phyloP scores from a whole-genome alignment of 2,113 vertebrate species.

The Mormyrus lacerda region DNA sequence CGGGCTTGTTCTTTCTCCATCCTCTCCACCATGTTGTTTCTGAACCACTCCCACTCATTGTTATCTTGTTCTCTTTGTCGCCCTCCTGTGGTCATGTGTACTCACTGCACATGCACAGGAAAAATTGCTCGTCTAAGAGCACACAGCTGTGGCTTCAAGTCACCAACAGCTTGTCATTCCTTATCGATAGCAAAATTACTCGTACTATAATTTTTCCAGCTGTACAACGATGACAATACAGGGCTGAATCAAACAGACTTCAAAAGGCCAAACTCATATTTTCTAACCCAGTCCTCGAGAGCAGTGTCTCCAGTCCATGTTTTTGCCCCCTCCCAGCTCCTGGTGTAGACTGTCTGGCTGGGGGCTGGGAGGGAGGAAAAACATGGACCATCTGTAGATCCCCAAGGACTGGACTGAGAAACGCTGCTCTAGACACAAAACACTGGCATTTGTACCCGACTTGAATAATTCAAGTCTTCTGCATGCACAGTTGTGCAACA shows the following conservation, averaged over 20 bases:
- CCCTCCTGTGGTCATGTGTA: slow-evolving; percentile 48
- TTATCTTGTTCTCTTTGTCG: slow-evolving; percentile 51
- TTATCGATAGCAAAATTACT: not conserved
- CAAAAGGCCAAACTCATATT: not conserved
- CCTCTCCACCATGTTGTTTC: slow-evolving; percentile 31
- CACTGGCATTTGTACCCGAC: not conserved
- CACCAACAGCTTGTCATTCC: not conserved
- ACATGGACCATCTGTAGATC: not conserved
- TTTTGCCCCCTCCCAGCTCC: not conserved
- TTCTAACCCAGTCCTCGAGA: not conserved
- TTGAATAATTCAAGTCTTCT: not conserved
- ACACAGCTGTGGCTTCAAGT: not conserved
- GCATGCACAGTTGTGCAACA: not conserved
- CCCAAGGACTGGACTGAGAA: not conserved
- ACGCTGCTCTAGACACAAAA: not conserved
- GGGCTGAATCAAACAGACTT: not conserved
- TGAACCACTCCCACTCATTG: slow-evolving; percentile 21
- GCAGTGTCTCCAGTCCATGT: not conserved
- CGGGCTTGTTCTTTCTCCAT: not conserved
- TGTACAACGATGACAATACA: not conserved
- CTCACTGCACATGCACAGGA: slow-evolving; percentile 16
- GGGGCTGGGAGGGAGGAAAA: not conserved
- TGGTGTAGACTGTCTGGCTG: not conserved
- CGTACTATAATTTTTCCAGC: not conserved
- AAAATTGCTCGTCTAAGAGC: not conserved